These are phyloP conservation scores for Acrocephalus kingi DNA, from an alignment of 2,113 vertebrate genomes.

Conservation along the genomic window DNA sequence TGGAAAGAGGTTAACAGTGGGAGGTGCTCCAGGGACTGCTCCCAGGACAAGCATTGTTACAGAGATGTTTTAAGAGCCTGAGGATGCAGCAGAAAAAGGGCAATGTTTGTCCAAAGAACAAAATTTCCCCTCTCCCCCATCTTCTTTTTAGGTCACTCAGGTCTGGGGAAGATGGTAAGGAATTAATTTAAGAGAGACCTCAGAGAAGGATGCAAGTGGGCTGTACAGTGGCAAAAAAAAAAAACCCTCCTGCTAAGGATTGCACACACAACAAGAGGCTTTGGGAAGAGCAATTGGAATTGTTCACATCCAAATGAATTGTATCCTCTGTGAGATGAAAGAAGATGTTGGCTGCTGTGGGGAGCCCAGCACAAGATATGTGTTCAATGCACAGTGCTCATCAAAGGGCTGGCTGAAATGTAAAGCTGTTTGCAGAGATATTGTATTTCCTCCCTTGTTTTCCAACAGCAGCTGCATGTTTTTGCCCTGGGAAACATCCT, in stretches of 20 bases:
- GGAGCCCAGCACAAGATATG: not conserved
- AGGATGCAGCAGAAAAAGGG: not conserved
- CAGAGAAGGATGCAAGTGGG: not conserved
- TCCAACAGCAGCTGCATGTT: not conserved
- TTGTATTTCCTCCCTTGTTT: not conserved
- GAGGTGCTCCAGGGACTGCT: constrained; percentile 5
- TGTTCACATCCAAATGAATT: not conserved
- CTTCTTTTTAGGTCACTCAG: not conserved
- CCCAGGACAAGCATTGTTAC: not conserved
- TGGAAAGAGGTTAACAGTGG: constrained; percentile 32
- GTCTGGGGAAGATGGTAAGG: not conserved
- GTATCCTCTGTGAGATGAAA: not conserved
- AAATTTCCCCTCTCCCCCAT: not conserved
- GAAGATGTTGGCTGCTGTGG: not conserved
- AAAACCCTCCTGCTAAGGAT: not conserved
- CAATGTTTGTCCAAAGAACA: not conserved
- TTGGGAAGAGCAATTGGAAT: not conserved
- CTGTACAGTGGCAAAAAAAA: not conserved
- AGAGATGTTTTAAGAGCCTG: not conserved
- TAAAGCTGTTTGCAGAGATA: not conserved
- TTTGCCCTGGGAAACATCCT: not conserved
- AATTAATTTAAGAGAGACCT: not conserved
- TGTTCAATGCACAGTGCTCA: not conserved
- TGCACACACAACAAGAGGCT: not conserved
- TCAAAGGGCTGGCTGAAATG: not conserved